Evolutionary conservation across 1,140 invertebrate species (phyloP), one percentile per base, ranked within the genome.

Genomic region (Ceratosolen solmsi): DNA sequence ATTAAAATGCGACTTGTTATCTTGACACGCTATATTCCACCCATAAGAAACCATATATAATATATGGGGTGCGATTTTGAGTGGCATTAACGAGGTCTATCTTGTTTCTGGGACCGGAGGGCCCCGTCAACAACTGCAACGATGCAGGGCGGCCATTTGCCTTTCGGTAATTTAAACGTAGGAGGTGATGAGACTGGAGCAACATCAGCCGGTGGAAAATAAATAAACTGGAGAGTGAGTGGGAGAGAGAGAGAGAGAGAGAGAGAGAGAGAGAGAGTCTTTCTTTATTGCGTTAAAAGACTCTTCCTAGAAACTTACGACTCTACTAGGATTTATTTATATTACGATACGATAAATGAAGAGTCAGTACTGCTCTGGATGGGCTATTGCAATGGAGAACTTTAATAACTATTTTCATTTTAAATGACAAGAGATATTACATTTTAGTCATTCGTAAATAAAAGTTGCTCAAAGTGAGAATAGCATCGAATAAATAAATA

Each of bases 61-160:
- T 22, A 15, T 36, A 60, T 17, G 36, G 56, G 22, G 73, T 38
- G 56, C 5, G 73, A 60, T 60, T 75, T 41, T 38, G 54, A 75
- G 25, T 4, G 41, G 27, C 78, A 82, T 75, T 84, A 85, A 85
- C 71, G 81, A 83, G 79, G 80, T 33, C 68, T 70, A 63, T 82
- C 79, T 82, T 71, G 79, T 72, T 85, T 82, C 73, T 82, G 68
- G 68, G 71, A 56, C 78, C 79, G 46, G 27, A 56, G 78, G 80
- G 65, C 73, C 70, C n/a, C 65, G 72, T 82, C 78, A 73, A 70
- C 77, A 73, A n/a, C n/a, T n/a, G n/a, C n/a, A n/a, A n/a, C n/a
- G n/a, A 38, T 73, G 54, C 78, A 63, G 54, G 49, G 58, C 58
- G 30, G 80, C 80, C 80, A 81, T 81, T 81, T 81, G 73, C 72